A percentile compares a stretch with the other conserved stretches of the same genome.
These are phyloP conservation scores for Plectropomus leopardus DNA, from an alignment of 2,113 vertebrate species.

Conservation along the genomic window DNA sequence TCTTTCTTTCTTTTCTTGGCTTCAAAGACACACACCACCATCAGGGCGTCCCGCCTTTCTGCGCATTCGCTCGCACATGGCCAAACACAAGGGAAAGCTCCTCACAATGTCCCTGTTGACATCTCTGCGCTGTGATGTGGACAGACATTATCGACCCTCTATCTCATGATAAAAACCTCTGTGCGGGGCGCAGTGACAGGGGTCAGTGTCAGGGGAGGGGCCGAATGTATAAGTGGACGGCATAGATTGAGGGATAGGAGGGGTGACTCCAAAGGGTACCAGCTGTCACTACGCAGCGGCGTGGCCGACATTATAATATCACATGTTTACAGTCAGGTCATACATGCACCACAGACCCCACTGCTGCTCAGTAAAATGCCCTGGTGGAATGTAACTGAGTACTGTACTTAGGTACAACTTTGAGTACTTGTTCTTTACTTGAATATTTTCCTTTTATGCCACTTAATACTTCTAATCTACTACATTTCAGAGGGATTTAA, in stretches of 20 bases:
- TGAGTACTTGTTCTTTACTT: no score
- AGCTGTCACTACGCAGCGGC: constrained; percentile 38
- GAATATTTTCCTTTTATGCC: no score
- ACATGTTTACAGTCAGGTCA: constrained; percentile 20
- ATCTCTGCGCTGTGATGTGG: constrained; percentile 48
- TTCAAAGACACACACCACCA: background rate
- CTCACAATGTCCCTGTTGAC: constrained; percentile 45
- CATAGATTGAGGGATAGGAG: constrained; percentile 47
- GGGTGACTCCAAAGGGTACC: constrained; percentile 43
- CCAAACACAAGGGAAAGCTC: constrained; percentile 37
- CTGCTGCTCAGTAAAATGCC: no score
- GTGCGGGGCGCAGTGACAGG: constrained; percentile 48
- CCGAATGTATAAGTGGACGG: constrained; percentile 60
- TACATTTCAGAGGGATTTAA: no score
- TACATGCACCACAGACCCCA: background rate
- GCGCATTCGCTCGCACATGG: constrained; percentile 9
- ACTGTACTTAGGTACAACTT: no score
- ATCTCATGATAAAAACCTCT: constrained; percentile 50
- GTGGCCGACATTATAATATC: constrained; percentile 37
- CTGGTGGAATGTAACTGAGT: no score
- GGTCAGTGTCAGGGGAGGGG: constrained; percentile 55
- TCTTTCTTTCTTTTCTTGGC: background rate
- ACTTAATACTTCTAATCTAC: no score
- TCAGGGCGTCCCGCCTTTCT: background rate
- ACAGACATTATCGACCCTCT: constrained; percentile 71